Percentiles rank a stretch among this genome's conserved stretches.
These are phyloP conservation scores for Ptilodon capucinus DNA, from an alignment of 2,888 invertebrate genomes.

Conservation along the genomic window DNA sequence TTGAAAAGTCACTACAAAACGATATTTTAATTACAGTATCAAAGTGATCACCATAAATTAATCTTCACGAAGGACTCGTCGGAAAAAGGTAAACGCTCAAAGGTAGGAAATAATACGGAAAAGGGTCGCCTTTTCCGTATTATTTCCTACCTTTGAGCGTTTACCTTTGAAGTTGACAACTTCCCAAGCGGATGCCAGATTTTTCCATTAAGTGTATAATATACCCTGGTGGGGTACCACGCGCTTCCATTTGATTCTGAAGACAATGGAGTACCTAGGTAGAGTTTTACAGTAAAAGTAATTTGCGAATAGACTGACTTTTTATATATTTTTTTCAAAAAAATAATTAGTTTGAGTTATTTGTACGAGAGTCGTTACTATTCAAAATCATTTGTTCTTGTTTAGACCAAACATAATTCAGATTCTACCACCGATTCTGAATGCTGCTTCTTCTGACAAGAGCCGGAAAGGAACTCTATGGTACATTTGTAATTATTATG, in stretches of 20 bases:
- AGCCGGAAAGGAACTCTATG: too few species aligned
- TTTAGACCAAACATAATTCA: too few species aligned
- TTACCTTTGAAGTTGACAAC: slow-evolving; percentile 24
- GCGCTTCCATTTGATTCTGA: slow-evolving; percentile 19
- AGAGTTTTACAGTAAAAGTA: not conserved
- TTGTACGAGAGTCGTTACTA: too few species aligned
- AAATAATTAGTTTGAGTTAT: too few species aligned
- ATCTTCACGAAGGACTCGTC: slow-evolving; percentile 27
- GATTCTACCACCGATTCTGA: too few species aligned
- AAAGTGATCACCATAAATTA: slow-evolving; percentile 43
- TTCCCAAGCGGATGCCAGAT: slow-evolving; percentile 19
- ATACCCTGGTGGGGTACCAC: not conserved
- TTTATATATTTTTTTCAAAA: too few species aligned
- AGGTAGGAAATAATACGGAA: too few species aligned
- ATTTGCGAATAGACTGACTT: not conserved
- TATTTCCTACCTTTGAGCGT: slow-evolving; percentile 26
- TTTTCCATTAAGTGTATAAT: slow-evolving; percentile 19
- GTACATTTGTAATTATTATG: too few species aligned
- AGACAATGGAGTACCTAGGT: slow-evolving; percentile 13
- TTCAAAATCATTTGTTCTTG: too few species aligned
- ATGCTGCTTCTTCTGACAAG: too few species aligned
- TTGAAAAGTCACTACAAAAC: slow-evolving; percentile 16
- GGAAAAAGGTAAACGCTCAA: too few species aligned
- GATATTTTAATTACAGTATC: slow-evolving; percentile 38
- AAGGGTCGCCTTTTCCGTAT: slow-evolving; percentile 20